Evolutionary conservation across 2,797 vertebrate species (phyloP).

Genomic region (Epinephelus coioides): DNA sequence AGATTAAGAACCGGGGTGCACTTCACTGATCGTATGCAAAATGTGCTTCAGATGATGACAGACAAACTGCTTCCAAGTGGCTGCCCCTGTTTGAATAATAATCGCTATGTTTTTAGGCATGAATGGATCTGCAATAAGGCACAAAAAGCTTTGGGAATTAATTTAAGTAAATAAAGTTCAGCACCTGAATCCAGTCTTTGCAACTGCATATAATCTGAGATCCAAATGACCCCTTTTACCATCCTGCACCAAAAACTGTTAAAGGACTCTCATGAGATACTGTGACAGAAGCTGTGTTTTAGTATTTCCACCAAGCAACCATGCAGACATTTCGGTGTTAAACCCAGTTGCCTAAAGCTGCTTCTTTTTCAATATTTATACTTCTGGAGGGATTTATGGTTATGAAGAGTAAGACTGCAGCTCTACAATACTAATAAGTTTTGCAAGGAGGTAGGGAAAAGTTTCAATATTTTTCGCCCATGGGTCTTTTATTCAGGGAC

Average conservation of each 20-base stretch:
- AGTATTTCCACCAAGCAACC: slow-evolving; percentile 37
- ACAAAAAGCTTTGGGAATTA: background rate
- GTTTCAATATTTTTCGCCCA: slow-evolving; percentile 55
- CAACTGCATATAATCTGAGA: slow-evolving; percentile 1
- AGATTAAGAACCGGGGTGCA: slow-evolving; percentile 12
- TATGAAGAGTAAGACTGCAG: slow-evolving; percentile 65
- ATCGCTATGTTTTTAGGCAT: slow-evolving; percentile 3
- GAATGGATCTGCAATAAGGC: slow-evolving; percentile 22
- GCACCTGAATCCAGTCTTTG: background rate
- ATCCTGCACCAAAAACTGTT: background rate
- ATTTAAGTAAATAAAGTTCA: background rate
- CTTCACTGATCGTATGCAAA: slow-evolving; percentile 20
- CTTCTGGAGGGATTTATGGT: slow-evolving; percentile 60
- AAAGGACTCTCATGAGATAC: slow-evolving; percentile 9
- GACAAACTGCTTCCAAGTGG: background rate
- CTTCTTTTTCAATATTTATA: slow-evolving; percentile 69
- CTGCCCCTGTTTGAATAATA: slow-evolving; percentile 9
- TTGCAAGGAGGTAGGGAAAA: slow-evolving; percentile 40
- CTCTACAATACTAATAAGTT: slow-evolving; percentile 54
- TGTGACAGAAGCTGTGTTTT: slow-evolving; percentile 35
- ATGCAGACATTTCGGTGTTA: slow-evolving; percentile 38
- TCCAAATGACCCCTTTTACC: background rate
- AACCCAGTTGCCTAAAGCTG: slow-evolving; percentile 59
- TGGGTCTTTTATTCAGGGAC: slow-evolving; percentile 54
- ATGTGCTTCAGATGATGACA: background rate